A percentile compares a stretch with the other conserved stretches of the same genome.
phyloP scores from a whole-genome alignment of 2,888 invertebrate species.

The Aleiodes testaceus region DNA sequence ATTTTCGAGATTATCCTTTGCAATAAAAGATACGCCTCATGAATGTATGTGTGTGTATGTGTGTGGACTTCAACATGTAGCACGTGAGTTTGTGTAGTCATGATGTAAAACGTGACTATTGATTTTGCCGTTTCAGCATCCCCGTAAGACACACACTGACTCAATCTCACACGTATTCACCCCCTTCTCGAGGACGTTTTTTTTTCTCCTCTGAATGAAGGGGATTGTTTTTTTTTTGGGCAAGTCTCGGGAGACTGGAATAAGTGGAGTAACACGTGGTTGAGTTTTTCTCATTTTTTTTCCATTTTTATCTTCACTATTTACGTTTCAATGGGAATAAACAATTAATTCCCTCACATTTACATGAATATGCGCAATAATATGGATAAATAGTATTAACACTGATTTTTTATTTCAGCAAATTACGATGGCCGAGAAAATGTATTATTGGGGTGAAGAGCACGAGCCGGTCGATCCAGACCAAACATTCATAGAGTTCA shows the following conservation, averaged over 20 bases:
- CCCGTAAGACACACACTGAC: constrained; percentile 41
- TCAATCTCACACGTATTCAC: constrained; percentile 18
- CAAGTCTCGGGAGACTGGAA: too few relatives aligned
- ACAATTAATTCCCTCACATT: background rate
- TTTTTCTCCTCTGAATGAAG: background rate
- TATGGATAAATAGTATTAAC: background rate
- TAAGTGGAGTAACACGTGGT: too few relatives aligned
- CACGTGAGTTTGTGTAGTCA: constrained; percentile 52
- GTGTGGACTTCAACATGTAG: constrained; percentile 23
- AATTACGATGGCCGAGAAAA: constrained; percentile 72
- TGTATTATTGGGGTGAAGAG: constrained; percentile 74
- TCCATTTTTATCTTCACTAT: too few relatives aligned
- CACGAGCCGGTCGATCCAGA: constrained; percentile 65
- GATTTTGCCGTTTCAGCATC: constrained; percentile 66
- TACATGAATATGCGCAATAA: background rate
- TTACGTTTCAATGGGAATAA: background rate
- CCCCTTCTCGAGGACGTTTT: background rate
- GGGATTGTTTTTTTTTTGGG: too few relatives aligned
- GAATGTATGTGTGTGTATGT: background rate
- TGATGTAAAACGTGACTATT: constrained; percentile 63
- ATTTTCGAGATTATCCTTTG: too few relatives aligned
- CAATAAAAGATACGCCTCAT: background rate
- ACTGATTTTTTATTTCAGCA: background rate
- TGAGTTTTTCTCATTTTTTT: too few relatives aligned
- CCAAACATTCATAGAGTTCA: constrained; percentile 70